Percentiles rank a stretch among this genome's conserved stretches.
These are phyloP conservation scores for Saguinus midas DNA, from an alignment of 2,113 vertebrate species.

Conservation along the genomic window DNA sequence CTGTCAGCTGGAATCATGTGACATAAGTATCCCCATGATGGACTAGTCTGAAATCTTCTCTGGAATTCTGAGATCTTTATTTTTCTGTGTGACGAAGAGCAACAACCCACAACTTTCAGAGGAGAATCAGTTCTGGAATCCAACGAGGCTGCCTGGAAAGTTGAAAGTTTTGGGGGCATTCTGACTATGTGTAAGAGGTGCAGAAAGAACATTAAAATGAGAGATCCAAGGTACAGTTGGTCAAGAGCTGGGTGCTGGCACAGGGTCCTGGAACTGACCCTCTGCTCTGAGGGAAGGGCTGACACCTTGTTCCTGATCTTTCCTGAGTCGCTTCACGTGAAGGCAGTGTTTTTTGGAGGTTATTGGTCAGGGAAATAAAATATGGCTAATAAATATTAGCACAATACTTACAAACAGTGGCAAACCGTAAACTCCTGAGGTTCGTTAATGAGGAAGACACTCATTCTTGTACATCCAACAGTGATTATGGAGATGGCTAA, in stretches of 20 bases:
- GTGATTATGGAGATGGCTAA: neutral
- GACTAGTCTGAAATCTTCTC: neutral
- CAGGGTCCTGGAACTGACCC: accelerated
- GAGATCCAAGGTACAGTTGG: neutral
- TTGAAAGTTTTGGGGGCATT: neutral
- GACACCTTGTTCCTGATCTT: neutral
- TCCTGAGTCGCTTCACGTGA: neutral
- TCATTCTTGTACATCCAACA: neutral
- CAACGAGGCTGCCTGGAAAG: neutral
- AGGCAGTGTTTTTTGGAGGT: neutral
- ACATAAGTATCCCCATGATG: neutral
- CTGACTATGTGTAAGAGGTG: neutral
- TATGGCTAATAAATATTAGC: neutral
- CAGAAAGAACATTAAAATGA: neutral
- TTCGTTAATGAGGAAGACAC: neutral
- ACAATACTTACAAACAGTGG: neutral
- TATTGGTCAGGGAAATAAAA: neutral
- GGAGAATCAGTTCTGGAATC: neutral
- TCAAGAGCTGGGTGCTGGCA: neutral
- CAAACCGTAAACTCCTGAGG: neutral
- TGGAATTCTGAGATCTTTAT: neutral
- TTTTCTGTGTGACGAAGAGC: neutral
- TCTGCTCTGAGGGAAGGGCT: accelerated
- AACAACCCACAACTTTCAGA: neutral
- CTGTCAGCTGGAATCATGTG: neutral